Percentiles rank a stretch among this genome's conserved stretches.
Evolutionary conservation across 1,140 invertebrate species (phyloP).

Genomic region (Whitmania pigra): DNA sequence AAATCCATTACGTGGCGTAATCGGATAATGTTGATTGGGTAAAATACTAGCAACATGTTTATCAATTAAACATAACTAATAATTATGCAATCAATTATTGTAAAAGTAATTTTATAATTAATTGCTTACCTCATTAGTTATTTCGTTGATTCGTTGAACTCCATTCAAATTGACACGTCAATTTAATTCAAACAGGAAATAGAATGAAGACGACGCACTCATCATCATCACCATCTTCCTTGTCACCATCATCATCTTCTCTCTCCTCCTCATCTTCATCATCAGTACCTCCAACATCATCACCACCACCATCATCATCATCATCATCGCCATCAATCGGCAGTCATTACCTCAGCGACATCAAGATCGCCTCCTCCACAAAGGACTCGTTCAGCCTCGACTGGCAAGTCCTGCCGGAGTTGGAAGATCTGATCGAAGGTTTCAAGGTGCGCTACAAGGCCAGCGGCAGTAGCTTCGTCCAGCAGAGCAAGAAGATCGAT

Average conservation of each 20-base stretch:
- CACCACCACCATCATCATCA: neutral
- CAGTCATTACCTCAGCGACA: neutral
- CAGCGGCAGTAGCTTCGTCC: slow-evolving; percentile 15
- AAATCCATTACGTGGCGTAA: no score
- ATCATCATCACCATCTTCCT: neutral
- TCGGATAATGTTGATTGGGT: no score
- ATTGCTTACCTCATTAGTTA: no score
- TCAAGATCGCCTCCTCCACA: slow-evolving; percentile 8
- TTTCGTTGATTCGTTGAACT: no score
- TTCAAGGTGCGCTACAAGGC: slow-evolving; percentile 15
- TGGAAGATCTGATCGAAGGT: neutral
- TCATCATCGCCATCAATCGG: neutral
- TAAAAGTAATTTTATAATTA: no score
- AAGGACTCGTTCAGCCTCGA: slow-evolving; percentile 14
- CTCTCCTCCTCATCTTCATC: neutral
- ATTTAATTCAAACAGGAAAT: no score
- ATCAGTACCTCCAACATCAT: neutral
- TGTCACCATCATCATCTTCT: neutral
- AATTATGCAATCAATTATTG: no score
- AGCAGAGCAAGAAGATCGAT: slow-evolving; percentile 11
- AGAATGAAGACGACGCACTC: neutral
- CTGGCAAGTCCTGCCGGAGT: neutral
- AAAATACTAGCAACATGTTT: no score
- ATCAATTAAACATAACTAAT: no score
- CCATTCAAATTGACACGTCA: no score